Conservation (phyloP, 2,888 invertebrate genomes). For the Hirtodrosophila duncani region DNA sequence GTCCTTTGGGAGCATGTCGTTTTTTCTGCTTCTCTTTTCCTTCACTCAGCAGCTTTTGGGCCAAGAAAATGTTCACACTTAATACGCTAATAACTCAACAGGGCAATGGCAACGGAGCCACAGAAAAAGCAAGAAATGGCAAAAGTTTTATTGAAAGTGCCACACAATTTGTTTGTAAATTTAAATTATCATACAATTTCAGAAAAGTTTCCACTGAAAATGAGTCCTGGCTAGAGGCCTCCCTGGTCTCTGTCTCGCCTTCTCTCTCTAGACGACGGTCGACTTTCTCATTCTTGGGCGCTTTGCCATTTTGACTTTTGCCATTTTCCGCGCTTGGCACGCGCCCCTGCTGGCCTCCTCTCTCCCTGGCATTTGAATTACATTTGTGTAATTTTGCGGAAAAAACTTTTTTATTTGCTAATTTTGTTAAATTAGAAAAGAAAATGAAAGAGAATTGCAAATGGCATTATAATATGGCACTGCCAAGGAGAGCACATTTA, state of each 20-base stretch:
- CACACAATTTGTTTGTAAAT: constrained; percentile 73
- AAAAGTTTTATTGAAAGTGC: constrained; percentile 73
- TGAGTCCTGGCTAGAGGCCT: constrained; percentile 32
- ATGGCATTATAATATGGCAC: constrained; percentile 53
- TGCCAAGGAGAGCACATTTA: constrained; percentile 29
- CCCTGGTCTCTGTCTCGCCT: background rate
- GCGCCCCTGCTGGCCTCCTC: constrained; percentile 10
- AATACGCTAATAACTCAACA: constrained; percentile 65
- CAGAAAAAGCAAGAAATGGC: constrained; percentile 49
- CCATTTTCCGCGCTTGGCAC: constrained; percentile 16
- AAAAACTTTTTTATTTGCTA: constrained; percentile 71
- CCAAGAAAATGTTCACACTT: constrained; percentile 41
- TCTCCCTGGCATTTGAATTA: constrained; percentile 62
- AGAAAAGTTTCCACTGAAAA: constrained; percentile 55
- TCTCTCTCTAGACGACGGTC: constrained; percentile 7
- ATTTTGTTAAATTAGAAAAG: constrained; percentile 65
- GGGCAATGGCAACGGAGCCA: constrained; percentile 2
- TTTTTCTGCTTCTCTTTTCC: too few relatives aligned
- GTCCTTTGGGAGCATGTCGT: background rate
- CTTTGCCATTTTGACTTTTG: constrained; percentile 51
- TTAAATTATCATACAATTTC: constrained; percentile 71
- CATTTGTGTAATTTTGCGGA: constrained; percentile 73
- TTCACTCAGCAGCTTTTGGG: too few relatives aligned
- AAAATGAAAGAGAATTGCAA: constrained; percentile 64
- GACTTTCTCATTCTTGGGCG: constrained; percentile 23